Base-by-base conservation (phyloP, 1,140 invertebrate species). In the Drosophila kikkawai region DNA sequence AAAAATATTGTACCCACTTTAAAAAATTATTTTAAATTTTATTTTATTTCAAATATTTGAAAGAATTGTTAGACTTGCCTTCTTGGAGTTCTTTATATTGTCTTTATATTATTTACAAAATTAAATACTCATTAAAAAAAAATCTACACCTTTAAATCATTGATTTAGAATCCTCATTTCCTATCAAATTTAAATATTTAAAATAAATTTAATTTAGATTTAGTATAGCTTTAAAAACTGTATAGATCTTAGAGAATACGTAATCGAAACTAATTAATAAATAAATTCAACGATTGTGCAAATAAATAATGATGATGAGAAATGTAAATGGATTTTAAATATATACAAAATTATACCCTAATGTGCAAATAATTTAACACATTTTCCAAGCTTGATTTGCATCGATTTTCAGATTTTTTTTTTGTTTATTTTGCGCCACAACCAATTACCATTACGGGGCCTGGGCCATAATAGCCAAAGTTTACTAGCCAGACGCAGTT, bases 291-390 rank as follows among this genome's bases (percentile, higher is more conserved):
- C 37, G 42, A 73, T 60, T 73, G 70, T 73, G 56, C 50, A 56
- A 77, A 77, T 77, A 77, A 77, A 77, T 77, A 69, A 77, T 77
- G 75, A 55, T 68, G 56, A 77, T 76, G 61, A 76, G 39, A 76
- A 36, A 26, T 19, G 15, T 29, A n/a, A 63, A 47, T 55, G 36
- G 11, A 13, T 42, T 75, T 74, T 29, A 13, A 12, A 32, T 32
- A 12, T 44, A 22, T 22, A 22, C 1, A 9, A 7, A 6, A 8
- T 0, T 19, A n/a, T 36, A 15, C 2, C 8, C 36, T 56, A 74
- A 44, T 61, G 42, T 68, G 55, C 41, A 41, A 67, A 67, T 58
- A 61, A 74, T 58, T 61, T 34, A 22, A 4, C 36, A n/a, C 19
- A 59, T 50, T 66, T 61, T 37, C 41, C 7, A 0, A 13, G 37